Percentiles rank a stretch among this genome's conserved stretches.
Conservation (phyloP, 1,140 invertebrate genomes). For the Mercenaria mercenaria region DNA sequence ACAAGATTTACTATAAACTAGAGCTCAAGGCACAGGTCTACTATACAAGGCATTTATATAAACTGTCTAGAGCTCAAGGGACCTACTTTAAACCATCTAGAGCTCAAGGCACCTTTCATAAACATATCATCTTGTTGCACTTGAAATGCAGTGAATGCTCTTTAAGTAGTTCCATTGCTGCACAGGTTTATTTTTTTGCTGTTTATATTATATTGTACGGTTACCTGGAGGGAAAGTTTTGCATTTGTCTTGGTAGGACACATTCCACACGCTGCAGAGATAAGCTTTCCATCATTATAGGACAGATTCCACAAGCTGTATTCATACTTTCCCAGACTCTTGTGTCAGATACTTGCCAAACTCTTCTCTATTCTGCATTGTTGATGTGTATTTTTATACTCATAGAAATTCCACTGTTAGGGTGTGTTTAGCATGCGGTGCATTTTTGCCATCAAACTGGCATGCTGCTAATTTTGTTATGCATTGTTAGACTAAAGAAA, state of each 20-base stretch:
- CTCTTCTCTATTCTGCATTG: conserved; percentile 16
- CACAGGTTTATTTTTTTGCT: no score
- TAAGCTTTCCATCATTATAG: not conserved
- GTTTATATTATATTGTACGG: not conserved
- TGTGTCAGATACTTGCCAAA: conserved; percentile 10
- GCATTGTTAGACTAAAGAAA: conserved; percentile 16
- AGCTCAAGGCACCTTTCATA: no score
- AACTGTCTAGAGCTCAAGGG: no score
- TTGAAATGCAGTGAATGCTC: no score
- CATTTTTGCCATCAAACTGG: conserved; percentile 25
- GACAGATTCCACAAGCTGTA: conserved; percentile 6
- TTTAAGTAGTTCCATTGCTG: no score
- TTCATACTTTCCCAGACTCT: not conserved
- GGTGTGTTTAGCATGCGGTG: conserved; percentile 6
- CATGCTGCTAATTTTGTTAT: conserved; percentile 3
- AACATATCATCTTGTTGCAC: no score
- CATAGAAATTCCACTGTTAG: conserved; percentile 22
- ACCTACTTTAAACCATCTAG: no score
- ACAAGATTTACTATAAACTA: no score
- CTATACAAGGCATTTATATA: no score
- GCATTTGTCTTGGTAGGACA: conserved; percentile 10
- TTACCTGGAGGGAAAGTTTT: not conserved
- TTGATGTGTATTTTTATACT: conserved; percentile 19
- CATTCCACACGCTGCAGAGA: not conserved
- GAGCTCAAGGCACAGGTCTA: no score